Evolutionary conservation across 2,113 vertebrate genomes (phyloP), one percentile per base, ranked within the genome.

Genomic region (Ariopsis seemanni): DNA sequence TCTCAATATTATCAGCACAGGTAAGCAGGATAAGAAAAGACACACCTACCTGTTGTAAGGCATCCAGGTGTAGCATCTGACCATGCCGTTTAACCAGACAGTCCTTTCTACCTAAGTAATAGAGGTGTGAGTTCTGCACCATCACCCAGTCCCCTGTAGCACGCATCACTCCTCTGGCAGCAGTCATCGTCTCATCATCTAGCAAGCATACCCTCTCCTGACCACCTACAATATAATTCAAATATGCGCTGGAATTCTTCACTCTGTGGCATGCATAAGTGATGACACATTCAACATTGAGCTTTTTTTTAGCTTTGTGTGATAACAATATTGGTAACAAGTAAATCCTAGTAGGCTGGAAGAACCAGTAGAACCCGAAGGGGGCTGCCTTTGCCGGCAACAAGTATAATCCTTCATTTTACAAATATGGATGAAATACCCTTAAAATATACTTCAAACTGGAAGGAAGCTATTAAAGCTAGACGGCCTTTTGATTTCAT

Each of bases 21-120:
- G 50, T 50, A 5, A 67, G 42, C 0, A 1, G 72, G 10, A 75
- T 52, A 50, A 27, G 12, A 9, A 52, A 86, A 75, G 83, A 18
- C 67, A 9, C 11, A 14, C 60, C 82, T 91, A 99, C 98, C 91
- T 96, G 96, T 89, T 97, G 97, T 84, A 99, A 63, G 62, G 91
- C 90, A 87, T 97, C 96, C 87, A 93, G 89, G 91, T 96, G 97
- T 48, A 99, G 93, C 48, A 95, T 94, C 85, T 98, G 97, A 22
- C 98, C 96, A 0, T 99, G 95, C 5, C 98, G 97, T 93, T 99
- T 99, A 67, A 99, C 94, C 85, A 97, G 96, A 77, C 95, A 94
- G 93, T 99, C 98, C 89, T 95, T 97, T 5, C 98, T 94, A 60
- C 98, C 98, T 90, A 97, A 85, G 94, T 96, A 99, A 93, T 94